Evolutionary conservation across 2,888 invertebrate genomes (phyloP).

Genomic region (Abrostola tripartita): DNA sequence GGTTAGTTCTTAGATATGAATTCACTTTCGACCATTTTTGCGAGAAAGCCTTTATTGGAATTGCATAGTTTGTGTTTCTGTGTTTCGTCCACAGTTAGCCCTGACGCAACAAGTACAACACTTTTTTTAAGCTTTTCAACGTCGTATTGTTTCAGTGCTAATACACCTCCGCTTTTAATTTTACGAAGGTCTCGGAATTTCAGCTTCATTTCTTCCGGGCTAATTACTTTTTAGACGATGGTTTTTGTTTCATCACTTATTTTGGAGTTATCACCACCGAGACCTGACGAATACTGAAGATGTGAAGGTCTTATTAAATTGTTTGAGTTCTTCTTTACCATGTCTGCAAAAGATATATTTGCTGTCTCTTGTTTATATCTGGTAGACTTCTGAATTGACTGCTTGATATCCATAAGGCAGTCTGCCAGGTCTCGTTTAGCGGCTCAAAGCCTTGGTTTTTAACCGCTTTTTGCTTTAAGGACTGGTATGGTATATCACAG

Average conservation of each 20-base stretch:
- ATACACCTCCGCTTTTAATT: not conserved
- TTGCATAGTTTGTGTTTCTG: not conserved
- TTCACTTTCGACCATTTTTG: not conserved
- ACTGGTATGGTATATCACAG: constrained; percentile 4
- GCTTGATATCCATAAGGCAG: not conserved
- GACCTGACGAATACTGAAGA: not conserved
- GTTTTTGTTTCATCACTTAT: not conserved
- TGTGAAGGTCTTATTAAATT: not conserved
- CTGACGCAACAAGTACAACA: too few relatives aligned
- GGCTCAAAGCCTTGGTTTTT: not conserved
- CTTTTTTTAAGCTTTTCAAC: too few relatives aligned
- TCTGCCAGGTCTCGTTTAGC: not conserved
- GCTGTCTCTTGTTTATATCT: not conserved
- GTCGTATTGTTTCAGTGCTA: too few relatives aligned
- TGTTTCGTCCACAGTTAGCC: not conserved
- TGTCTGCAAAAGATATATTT: not conserved
- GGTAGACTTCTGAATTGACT: not conserved
- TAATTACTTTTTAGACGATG: not conserved
- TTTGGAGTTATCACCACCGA: not conserved
- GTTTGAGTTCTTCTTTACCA: not conserved
- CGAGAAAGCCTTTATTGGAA: not conserved
- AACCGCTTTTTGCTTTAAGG: not conserved
- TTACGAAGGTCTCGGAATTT: not conserved
- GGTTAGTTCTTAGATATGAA: too few relatives aligned
- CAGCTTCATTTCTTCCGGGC: not conserved